Evolutionary conservation across 2,888 invertebrate genomes (phyloP).

Genomic region (Listrodromus nycthemerus): DNA sequence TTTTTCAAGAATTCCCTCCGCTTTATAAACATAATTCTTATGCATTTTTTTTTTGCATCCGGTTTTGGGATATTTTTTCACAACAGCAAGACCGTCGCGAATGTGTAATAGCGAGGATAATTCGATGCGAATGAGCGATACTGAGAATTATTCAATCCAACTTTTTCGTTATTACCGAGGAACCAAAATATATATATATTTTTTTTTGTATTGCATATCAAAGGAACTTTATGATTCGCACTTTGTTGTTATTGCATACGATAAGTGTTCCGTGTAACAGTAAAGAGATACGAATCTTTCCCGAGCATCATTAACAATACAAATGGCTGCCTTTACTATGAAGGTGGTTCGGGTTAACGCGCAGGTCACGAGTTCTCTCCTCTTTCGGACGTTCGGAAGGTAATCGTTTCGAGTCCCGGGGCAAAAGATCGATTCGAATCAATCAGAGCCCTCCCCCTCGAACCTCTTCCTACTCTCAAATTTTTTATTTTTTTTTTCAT

Average conservation of each 20-base stretch:
- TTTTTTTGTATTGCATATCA: no score
- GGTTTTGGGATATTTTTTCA: no score
- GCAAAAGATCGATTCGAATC: constrained; percentile 52
- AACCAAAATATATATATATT: no score
- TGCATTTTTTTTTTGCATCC: no score
- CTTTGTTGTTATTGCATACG: neutral
- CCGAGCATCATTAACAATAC: constrained; percentile 16
- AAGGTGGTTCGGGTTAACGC: constrained; percentile 21
- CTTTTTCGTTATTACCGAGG: no score
- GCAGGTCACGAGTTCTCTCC: constrained; percentile 23
- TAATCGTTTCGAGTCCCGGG: constrained; percentile 30
- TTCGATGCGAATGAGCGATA: no score
- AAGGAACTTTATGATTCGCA: no score
- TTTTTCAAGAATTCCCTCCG: no score
- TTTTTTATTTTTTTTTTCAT: constrained; percentile 63
- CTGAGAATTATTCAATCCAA: no score
- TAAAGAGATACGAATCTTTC: constrained; percentile 1
- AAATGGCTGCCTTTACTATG: neutral
- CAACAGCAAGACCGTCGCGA: no score
- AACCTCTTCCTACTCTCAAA: constrained; percentile 35
- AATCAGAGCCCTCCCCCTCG: constrained; percentile 45
- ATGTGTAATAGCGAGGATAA: no score
- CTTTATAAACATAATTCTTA: no score
- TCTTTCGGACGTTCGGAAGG: constrained; percentile 14
- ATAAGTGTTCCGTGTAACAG: neutral